Evolutionary conservation across 92 coral and sea anemone genomes (phyloP).

Genomic region (Parazoanthus swiftii): DNA sequence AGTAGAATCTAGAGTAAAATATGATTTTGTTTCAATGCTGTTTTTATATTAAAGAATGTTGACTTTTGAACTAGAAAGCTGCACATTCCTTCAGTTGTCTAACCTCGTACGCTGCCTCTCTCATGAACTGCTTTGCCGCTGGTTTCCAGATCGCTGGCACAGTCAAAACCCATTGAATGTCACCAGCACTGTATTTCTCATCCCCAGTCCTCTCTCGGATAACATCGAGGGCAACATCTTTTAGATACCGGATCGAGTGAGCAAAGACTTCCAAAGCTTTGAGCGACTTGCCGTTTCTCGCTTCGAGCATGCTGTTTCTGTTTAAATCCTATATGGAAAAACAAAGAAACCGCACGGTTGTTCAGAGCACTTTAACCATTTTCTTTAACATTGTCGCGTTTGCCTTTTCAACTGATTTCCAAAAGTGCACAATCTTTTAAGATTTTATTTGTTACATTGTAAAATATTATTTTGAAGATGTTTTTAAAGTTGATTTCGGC

Average conservation of each 20-base stretch:
- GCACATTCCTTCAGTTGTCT: background rate
- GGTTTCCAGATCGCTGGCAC: slow-evolving; percentile 74
- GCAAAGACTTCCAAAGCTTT: slow-evolving; percentile 57
- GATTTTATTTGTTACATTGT: too few species aligned
- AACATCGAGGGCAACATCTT: slow-evolving; percentile 48
- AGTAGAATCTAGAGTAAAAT: too few species aligned
- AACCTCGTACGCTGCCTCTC: slow-evolving; percentile 55
- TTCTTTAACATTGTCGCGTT: too few species aligned
- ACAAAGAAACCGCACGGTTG: background rate
- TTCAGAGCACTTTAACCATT: too few species aligned
- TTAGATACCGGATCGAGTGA: slow-evolving; percentile 58
- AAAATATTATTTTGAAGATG: too few species aligned
- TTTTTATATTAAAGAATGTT: too few species aligned
- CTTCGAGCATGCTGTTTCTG: slow-evolving; percentile 51
- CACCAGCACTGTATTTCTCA: slow-evolving; percentile 38
- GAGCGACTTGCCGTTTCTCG: slow-evolving; percentile 50
- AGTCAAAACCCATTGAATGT: slow-evolving; percentile 66
- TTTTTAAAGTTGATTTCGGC: too few species aligned
- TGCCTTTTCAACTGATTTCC: too few species aligned
- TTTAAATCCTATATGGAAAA: slow-evolving; percentile 11
- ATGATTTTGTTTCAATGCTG: too few species aligned
- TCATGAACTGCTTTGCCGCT: slow-evolving; percentile 64
- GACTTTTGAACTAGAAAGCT: background rate
- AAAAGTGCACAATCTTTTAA: too few species aligned
- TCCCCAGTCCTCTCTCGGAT: slow-evolving; percentile 53